These are phyloP conservation scores for Thereva unica DNA, from an alignment of 2,888 invertebrate genomes.

Conservation along the genomic window DNA sequence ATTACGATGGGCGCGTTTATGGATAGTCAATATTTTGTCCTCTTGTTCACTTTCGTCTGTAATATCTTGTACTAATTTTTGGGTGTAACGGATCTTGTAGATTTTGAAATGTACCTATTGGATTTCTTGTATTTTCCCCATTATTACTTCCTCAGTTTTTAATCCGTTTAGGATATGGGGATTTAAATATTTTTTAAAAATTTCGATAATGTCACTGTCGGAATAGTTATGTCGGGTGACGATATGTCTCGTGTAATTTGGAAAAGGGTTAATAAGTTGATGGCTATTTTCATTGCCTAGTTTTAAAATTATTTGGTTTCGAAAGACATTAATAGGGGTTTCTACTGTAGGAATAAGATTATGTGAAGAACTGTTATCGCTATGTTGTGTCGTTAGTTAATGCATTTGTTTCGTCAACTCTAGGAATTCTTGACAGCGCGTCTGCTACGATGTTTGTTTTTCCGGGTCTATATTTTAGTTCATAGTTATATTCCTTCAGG, in stretches of 20 bases:
- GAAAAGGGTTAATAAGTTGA: constrained; percentile 16
- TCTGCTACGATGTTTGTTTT: constrained; percentile 39
- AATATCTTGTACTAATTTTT: constrained; percentile 11
- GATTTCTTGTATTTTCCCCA: constrained; percentile 20
- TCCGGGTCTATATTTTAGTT: constrained; percentile 32
- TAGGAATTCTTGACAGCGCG: constrained; percentile 29
- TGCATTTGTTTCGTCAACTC: constrained; percentile 20
- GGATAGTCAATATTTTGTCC: too few relatives aligned
- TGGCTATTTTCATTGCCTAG: constrained; percentile 17
- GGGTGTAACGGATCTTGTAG: constrained; percentile 14
- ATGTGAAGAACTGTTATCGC: constrained; percentile 30
- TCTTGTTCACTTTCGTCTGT: constrained; percentile 18
- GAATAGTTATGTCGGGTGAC: background rate
- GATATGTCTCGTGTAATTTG: constrained; percentile 7
- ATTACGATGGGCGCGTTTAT: constrained; percentile 6
- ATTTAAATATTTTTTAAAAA: constrained; percentile 13
- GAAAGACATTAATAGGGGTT: constrained; percentile 40
- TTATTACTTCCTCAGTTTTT: background rate
- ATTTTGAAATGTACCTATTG: constrained; percentile 15
- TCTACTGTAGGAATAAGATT: constrained; percentile 31
- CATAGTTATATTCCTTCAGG: constrained; percentile 39
- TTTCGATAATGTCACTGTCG: background rate
- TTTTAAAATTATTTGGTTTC: constrained; percentile 40
- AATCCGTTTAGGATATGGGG: constrained; percentile 13
- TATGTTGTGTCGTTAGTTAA: constrained; percentile 28